These are phyloP conservation scores for Anolis apletophallus DNA, from an alignment of 2,797 vertebrate species.

Conservation along the genomic window DNA sequence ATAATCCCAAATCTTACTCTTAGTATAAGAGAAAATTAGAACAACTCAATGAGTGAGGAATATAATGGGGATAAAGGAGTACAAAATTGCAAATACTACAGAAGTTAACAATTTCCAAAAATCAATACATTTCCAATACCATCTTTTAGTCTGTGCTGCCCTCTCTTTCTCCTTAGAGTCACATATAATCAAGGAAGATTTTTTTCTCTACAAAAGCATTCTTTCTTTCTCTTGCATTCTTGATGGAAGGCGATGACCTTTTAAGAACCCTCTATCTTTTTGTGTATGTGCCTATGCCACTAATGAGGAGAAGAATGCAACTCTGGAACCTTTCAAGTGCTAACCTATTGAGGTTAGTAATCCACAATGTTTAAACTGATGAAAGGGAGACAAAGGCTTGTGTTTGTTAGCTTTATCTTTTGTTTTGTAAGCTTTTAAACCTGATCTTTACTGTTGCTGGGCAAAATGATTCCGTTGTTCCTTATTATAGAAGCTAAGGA, in stretches of 20 bases:
- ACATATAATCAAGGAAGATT: slow-evolving; percentile 5
- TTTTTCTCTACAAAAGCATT: neutral
- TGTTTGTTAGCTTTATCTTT: neutral
- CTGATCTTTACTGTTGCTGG: neutral
- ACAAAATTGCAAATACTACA: neutral
- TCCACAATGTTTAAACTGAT: neutral
- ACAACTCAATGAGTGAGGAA: neutral
- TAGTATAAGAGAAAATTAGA: neutral
- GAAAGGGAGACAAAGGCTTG: neutral
- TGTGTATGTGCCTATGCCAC: neutral
- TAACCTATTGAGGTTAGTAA: neutral
- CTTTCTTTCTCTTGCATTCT: slow-evolving; percentile 2
- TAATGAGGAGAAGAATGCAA: slow-evolving; percentile 18
- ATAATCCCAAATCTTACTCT: neutral
- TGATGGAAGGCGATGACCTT: slow-evolving; percentile 24
- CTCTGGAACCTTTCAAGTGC: neutral
- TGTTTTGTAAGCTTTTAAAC: neutral
- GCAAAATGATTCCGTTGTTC: neutral
- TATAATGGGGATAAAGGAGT: neutral
- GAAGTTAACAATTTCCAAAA: neutral
- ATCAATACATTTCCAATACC: neutral
- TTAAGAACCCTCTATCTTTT: neutral
- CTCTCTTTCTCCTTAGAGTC: neutral
- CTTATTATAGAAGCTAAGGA: neutral
- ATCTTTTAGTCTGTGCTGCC: neutral